phyloP scores from a whole-genome alignment of 2,113 vertebrate genomes.

The Coturnix japonica region DNA sequence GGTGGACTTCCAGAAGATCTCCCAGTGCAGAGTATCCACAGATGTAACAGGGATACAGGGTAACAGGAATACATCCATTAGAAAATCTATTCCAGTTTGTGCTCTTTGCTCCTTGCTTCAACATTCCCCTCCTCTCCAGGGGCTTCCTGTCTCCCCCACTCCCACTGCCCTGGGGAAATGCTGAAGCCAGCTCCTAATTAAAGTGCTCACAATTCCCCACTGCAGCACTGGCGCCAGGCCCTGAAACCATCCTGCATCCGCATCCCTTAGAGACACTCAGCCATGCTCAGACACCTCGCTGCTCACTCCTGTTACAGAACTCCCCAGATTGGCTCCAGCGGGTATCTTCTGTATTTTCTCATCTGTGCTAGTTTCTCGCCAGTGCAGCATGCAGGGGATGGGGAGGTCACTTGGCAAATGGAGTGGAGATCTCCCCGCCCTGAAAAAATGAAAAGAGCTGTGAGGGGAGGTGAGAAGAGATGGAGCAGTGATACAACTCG shows the following conservation, averaged over 20 bases:
- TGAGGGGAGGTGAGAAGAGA: not conserved
- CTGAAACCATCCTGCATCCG: conserved; percentile 17
- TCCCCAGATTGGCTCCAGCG: not conserved
- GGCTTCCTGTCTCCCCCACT: not conserved
- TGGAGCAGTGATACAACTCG: not conserved
- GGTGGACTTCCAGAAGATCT: not conserved
- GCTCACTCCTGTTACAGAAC: not conserved
- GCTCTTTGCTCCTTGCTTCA: conserved; percentile 4
- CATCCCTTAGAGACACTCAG: not conserved
- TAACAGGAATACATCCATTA: not conserved
- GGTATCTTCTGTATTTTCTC: conserved; percentile 46
- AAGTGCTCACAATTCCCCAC: conserved; percentile 60
- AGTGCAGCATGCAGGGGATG: not conserved
- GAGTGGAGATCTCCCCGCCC: not conserved
- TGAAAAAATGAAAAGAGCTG: not conserved
- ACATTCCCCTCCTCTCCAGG: not conserved
- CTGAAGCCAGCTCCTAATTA: conserved; percentile 67
- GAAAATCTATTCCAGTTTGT: not conserved
- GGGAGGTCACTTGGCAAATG: not conserved
- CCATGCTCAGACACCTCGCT: conserved; percentile 12
- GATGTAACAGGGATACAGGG: not conserved
- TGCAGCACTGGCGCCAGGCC: conserved; percentile 67
- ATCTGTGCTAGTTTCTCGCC: conserved; percentile 27
- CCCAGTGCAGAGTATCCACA: fast-evolving
- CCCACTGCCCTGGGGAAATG: not conserved